Percentiles rank a stretch among this genome's conserved stretches.
phyloP scores from a whole-genome alignment of 2,888 invertebrate genomes.

The Xanthorhoe designata region DNA sequence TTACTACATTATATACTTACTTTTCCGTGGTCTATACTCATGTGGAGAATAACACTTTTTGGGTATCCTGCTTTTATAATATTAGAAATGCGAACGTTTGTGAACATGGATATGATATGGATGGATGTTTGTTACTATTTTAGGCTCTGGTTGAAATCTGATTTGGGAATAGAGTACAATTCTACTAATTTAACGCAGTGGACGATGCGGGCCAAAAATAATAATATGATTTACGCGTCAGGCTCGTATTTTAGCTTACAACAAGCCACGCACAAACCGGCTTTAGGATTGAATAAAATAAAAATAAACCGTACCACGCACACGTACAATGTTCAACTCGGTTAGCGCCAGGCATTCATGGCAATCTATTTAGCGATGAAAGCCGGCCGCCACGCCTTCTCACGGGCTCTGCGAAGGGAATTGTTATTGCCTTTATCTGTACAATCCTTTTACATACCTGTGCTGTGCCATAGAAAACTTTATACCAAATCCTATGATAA shows the following conservation, averaged over 20 bases:
- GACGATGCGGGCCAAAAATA: background rate
- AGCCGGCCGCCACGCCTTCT: background rate
- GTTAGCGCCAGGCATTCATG: conserved; percentile 14
- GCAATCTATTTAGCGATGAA: conserved; percentile 9
- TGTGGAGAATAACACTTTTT: no score
- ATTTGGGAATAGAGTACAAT: no score
- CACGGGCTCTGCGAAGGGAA: background rate
- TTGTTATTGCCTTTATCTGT: background rate
- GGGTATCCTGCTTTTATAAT: no score
- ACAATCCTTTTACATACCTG: no score
- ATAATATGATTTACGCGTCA: background rate
- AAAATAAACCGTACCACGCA: conserved; percentile 20
- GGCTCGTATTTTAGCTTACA: conserved; percentile 4
- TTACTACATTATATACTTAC: background rate
- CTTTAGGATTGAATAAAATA: conserved; percentile 10
- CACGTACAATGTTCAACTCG: conserved; percentile 12
- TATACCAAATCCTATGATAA: no score
- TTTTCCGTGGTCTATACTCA: background rate
- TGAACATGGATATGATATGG: no score
- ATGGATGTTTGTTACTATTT: no score
- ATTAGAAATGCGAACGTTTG: no score
- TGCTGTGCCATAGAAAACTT: no score
- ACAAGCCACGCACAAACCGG: conserved; percentile 8
- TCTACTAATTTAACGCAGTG: no score
- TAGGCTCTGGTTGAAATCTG: no score